A percentile compares a stretch with the other conserved stretches of the same genome.
These are phyloP conservation scores for Metacarcinus magister DNA, from an alignment of 2,888 invertebrate species.

Conservation along the genomic window DNA sequence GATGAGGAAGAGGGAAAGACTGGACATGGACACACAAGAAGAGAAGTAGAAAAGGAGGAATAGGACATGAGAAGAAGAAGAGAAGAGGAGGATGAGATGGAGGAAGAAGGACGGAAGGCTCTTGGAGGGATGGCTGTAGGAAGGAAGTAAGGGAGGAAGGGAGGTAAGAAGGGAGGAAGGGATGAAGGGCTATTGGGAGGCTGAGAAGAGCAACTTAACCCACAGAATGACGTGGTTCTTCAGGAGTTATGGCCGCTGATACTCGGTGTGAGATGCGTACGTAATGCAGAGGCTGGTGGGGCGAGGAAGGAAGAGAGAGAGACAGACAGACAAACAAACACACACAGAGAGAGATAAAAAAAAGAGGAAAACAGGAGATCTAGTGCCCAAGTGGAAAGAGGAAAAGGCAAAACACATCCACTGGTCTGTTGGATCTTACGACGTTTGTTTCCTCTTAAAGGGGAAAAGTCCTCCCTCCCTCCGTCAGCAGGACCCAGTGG, in stretches of 20 bases:
- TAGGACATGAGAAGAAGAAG: not conserved
- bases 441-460: not conserved
- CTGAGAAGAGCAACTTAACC: conserved; percentile 4
- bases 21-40: not conserved
- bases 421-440: not conserved
- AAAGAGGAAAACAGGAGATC: not conserved
- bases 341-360: not conserved
- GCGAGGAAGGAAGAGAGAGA: not conserved
- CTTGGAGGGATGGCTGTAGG: not conserved
- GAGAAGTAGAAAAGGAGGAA: not conserved
- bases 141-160: not conserved
- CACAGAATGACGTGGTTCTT: not conserved
- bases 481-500: not conserved
- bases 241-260: not conserved
- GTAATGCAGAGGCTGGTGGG: not conserved
- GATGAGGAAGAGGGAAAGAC: not conserved
- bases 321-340: not conserved
- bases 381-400: not conserved
- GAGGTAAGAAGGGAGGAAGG: not conserved
- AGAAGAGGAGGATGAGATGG: not conserved
- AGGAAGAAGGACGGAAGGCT: not conserved
- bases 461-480: not conserved
- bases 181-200: not conserved
- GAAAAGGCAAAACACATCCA: not conserved
- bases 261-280: not conserved